A percentile compares a stretch with the other conserved stretches of the same genome.
phyloP scores from a whole-genome alignment of 1,140 invertebrate genomes.

The Caenorhabditis brenneri region DNA sequence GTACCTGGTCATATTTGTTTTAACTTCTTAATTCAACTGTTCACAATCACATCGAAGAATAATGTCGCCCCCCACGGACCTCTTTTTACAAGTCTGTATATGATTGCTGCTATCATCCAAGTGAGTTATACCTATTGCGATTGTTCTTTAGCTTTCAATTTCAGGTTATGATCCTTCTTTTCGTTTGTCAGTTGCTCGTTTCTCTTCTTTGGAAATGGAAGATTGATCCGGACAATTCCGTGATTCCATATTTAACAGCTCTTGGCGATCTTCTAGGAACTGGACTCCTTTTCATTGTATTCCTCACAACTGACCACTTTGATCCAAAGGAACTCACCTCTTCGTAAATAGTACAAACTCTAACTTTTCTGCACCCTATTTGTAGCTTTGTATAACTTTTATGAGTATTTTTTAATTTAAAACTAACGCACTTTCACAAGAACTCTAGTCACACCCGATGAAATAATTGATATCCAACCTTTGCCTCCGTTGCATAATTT shows the following conservation, averaged over 20 bases:
- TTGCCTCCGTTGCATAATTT: conserved; percentile 2
- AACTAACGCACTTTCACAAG: conserved; percentile 32
- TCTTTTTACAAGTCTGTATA: conserved; percentile 83
- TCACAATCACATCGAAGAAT: conserved; percentile 75
- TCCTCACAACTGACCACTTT: conserved; percentile 28
- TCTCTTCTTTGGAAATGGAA: conserved; percentile 81
- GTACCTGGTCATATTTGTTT: conserved; percentile 91
- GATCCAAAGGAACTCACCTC: conserved; percentile 33
- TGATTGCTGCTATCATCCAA: conserved; percentile 80
- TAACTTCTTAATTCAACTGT: conserved; percentile 84
- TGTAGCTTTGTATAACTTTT: neutral
- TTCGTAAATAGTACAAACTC: neutral
- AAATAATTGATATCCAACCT: neutral
- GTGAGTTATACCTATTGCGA: conserved; percentile 56
- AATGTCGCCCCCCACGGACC: conserved; percentile 76
- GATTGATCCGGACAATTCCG: conserved; percentile 91
- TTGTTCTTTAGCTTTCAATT: conserved; percentile 50
- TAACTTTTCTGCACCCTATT: neutral
- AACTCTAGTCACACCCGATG: conserved; percentile 40
- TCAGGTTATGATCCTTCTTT: conserved; percentile 76
- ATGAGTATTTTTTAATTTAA: neutral
- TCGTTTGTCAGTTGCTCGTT: conserved; percentile 74
- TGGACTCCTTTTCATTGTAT: conserved; percentile 76
- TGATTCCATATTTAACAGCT: conserved; percentile 83
- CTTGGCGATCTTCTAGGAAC: conserved; percentile 90